Base-by-base conservation (phyloP, 2,888 invertebrate species). In the Ophion slaviceki region DNA sequence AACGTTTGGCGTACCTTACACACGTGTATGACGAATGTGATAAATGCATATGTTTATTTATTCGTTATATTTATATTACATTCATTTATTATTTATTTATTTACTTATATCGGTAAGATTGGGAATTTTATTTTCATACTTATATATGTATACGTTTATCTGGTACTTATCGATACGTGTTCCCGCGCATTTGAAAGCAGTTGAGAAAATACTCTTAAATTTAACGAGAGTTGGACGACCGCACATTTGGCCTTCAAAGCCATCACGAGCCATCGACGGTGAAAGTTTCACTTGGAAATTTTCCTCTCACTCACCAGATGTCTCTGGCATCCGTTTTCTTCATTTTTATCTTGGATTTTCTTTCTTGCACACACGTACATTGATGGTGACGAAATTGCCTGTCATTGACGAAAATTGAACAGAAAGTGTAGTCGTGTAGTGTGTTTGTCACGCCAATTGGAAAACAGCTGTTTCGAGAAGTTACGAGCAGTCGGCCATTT, bases 211-310 rank as follows among this genome's bases (percentile, higher is more conserved):
- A 53, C 32, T 32, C 53, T 75, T 20, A 4, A 57, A 36, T 62
- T 84, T 75, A 14, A 72, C 68, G 67, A 81, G 81, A 81, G 81
- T 81, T 62, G 59, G 78, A 78, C 78, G 68, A 59, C 68, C 70
- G 67, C 40, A 28, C 59, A 53, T 80, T 80, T 53, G 79, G 61
- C 79, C 71, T 80, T 80, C 79, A 45, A 71, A 36, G 32, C 24
- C 67, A 28, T 68, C 77, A 28, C 77, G 77, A 68, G 68, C 7
- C 47, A 62, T n/a, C 66, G 77, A 40, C 45, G 71, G 80, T 57
- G 80, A 80, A 80, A 72, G 80, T 80, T 72, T 72, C 64, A 71
- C 80, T 71, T 47, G 71, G 67, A 67, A 78, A 61, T 61, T 61
- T 57, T 66, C 76, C 20, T 14, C n/a, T 14, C 53, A 32, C 53